Base-by-base conservation (phyloP, 1,140 invertebrate species). In the Drosophila cardini region DNA sequence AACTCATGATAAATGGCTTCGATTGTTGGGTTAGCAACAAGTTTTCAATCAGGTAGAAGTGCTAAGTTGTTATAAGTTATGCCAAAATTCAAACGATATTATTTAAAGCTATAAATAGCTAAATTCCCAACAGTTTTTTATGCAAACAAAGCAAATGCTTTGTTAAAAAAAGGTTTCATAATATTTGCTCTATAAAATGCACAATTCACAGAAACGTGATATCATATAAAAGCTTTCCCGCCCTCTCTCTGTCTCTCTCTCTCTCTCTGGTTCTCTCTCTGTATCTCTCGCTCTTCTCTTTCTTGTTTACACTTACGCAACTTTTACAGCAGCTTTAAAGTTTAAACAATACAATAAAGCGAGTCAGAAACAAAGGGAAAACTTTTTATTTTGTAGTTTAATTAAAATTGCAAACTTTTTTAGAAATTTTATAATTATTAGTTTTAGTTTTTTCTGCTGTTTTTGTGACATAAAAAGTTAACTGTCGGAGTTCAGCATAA, bases 201-300 rank as follows among this genome's bases (percentile, higher is more conserved):
- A 67, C 53, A 72, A 72, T 68, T 72, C 63, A 46, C 70, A 60
- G 70, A 60, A 72, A 72, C 50, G 55, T 72, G 55, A 72, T 72
- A 63, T 72, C 53, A 72, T 52, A 68, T 16, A 50, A 18, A 55
- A 71, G 40, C 61, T 48, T 42, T 38, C 42, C 62, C 58, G 62
- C 30, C 8, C 15, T 5, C 43, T 13, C 45, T 11, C 45, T 38
- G n/a, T n/a, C 32, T 10, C 52, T 46, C 9, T 11, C 40, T 21
- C 40, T 34, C 42, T 36, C 32, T 26, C 48, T 18, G 46, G 40
- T 7, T 42, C 26, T 43, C 9, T 32, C 10, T 40, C 0, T 30
- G 4, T 11, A 15, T 11, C 34, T 36, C 15, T 63, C 5, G 0
- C 7, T 4, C 18, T 21, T 1, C 46, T 11, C 16, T 16, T 38